Base-by-base conservation (phyloP, 2,888 invertebrate species). In the Eledone cirrhosa region DNA sequence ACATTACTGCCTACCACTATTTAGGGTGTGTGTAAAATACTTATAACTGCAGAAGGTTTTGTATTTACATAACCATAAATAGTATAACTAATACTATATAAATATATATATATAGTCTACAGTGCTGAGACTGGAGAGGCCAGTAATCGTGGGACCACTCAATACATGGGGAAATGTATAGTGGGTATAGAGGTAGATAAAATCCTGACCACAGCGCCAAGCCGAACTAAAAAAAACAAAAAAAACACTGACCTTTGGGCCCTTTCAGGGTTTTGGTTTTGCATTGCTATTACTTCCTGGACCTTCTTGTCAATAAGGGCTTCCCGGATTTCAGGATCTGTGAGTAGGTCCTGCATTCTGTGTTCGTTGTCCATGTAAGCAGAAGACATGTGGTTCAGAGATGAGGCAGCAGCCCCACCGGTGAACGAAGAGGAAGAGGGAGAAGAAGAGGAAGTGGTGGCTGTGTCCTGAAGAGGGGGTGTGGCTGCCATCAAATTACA, bases 291-390 rank as follows among this genome's bases (percentile, higher is more conserved):
- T 48, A 89, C 76, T 8, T 84, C 81, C 79, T 87, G 87, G 24
- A 89, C 82, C 48, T 85, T 77, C 0, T 87, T 86, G 79, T 89
- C 88, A 82, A 86, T 82, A 2, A 89, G 80, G 27, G 86, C 84
- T 19, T 84, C 81, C 72, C 85, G 80, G 5, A 87, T 84, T 77
- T 87, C 87, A 27, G 87, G 86, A 78, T 88, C 82, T 7, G 80
- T 79, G 67, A 87, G 77, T 31, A 85, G 81, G 47, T 80, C 77
- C 48, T 81, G 82, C 81, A 86, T 87, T 77, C 83, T 83, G 16
- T 80, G 80, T 69, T 86, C 85, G 78, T 85, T 85, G 13, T 80
- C 83, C 47, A 33, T 72, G 72, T 72, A 72, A 72, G 41, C 72
- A 13, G 83, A 83, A 33, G 83, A 82, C 16, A 84, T 80, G 77